Percentiles rank a stretch among this genome's conserved stretches.
These are phyloP conservation scores for Cataglyphis livida DNA, from an alignment of 2,888 invertebrate genomes.

Conservation along the genomic window DNA sequence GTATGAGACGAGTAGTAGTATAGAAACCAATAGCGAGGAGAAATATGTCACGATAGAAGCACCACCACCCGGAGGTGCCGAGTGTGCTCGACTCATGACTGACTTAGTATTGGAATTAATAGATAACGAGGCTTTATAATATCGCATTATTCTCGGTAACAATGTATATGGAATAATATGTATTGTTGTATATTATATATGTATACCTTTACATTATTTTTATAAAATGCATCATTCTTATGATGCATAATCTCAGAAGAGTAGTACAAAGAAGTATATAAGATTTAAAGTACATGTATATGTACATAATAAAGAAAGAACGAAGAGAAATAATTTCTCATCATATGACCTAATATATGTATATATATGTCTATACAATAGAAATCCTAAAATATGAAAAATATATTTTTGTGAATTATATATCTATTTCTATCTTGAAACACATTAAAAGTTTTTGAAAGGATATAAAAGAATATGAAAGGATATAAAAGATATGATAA, in stretches of 20 bases:
- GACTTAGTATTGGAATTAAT: slow-evolving; percentile 90
- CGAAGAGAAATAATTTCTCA: slow-evolving; percentile 19
- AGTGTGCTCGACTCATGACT: slow-evolving; percentile 90
- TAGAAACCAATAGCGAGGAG: slow-evolving; percentile 79
- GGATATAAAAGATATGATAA: background rate
- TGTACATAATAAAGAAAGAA: background rate
- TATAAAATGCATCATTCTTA: slow-evolving; percentile 15
- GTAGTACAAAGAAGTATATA: background rate
- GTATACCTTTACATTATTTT: slow-evolving; percentile 24
- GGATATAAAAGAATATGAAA: background rate
- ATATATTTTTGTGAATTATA: background rate
- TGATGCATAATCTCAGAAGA: slow-evolving; percentile 22
- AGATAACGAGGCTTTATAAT: slow-evolving; percentile 87
- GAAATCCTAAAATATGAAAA: slow-evolving; percentile 2
- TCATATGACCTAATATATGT: background rate
- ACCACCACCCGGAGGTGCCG: slow-evolving; percentile 87
- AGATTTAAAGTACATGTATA: background rate
- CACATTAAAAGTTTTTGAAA: background rate
- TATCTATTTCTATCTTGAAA: slow-evolving; percentile 8
- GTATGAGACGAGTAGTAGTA: slow-evolving; percentile 84
- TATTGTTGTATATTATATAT: slow-evolving; percentile 21
- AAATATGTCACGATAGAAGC: slow-evolving; percentile 83
- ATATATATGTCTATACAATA: slow-evolving; percentile 2
- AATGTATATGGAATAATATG: slow-evolving; percentile 54
- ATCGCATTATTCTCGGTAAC: slow-evolving; percentile 11